Evolutionary conservation across 2,888 invertebrate species (phyloP), one percentile per base, ranked within the genome.

Genomic region (Melanargia galathea): DNA sequence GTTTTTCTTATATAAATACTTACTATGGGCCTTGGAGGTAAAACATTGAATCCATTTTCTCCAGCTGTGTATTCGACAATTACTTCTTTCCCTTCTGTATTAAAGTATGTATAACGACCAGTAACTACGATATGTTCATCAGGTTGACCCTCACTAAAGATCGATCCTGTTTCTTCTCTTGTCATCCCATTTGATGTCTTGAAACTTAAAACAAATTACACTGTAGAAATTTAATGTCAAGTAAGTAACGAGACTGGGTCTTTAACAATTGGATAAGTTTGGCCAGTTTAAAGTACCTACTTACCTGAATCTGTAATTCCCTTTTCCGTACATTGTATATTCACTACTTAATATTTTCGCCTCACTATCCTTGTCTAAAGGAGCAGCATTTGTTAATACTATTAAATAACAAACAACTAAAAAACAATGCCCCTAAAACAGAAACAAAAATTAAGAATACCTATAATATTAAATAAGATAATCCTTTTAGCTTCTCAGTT

Each of bases 171-270:
- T 79, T 95, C 95, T 62, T 93, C 89, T 1, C 92, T 93, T 51
- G 77, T 82, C 67, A 94, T 94, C n/a, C 94, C 94, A 72, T 95
- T 94, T 1, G 93, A 93, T 49, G 94, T 94, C 75, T 93, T 92
- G 72, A 92, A 95, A 71, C 93, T 93, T 75, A 18, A 83, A 80
- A 20, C 20, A 2, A 20, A 18, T 6, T 18, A 7, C 8, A 6
- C 16, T 2, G 7, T 16, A 40, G 16, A 16, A 40, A 16, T 6
- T 40, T n/a, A n/a, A 43, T 40, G n/a, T 4, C 7, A 6, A 16
- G 16, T 43, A 7, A 2, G 43, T 43, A 43, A 16, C 43, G 18
- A 2, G 18, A 2, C 6, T 43, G 8, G 8, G 7, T 8, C 1
- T 1, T 30, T 26, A n/a, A n/a, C n/a, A n/a, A n/a, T n/a, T n/a